Conservation (phyloP, 2,113 vertebrate species). For the Oncorhynchus kisutch region DNA sequence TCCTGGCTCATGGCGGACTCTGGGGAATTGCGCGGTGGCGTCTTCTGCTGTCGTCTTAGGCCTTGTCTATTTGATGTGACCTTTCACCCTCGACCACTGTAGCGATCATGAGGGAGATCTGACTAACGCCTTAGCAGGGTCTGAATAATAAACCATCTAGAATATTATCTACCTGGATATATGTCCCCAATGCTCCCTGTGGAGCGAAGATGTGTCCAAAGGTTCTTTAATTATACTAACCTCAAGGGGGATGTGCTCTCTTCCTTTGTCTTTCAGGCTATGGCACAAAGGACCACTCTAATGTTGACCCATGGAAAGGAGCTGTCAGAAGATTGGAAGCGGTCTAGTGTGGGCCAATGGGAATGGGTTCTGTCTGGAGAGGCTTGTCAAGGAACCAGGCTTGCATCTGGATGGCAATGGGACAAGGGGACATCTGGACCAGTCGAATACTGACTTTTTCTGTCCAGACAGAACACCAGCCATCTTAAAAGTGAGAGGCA, state of each 20-base stretch:
- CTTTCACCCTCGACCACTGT: constrained; percentile 55
- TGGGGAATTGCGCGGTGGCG: constrained; percentile 54
- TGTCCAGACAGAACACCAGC: constrained; percentile 12
- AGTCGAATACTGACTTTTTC: constrained; percentile 27
- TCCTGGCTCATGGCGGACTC: constrained; percentile 37
- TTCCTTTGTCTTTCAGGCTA: constrained; percentile 57
- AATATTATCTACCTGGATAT: constrained; percentile 56
- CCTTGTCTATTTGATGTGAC: constrained; percentile 67
- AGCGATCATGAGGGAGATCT: constrained; percentile 50
- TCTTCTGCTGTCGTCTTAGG: constrained; percentile 44
- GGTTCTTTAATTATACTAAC: constrained; percentile 39
- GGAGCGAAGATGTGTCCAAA: constrained; percentile 24
- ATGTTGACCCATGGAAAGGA: constrained; percentile 31
- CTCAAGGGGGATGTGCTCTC: constrained; percentile 44
- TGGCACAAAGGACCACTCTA: constrained; percentile 43
- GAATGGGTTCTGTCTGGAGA: constrained; percentile 24
- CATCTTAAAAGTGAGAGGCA: constrained; percentile 53
- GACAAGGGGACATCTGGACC: constrained; percentile 43
- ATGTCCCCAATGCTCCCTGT: constrained; percentile 43
- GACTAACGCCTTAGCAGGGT: constrained; percentile 48
- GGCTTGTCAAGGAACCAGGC: constrained; percentile 29
- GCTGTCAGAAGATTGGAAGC: constrained; percentile 48
- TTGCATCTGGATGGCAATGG: constrained; percentile 36
- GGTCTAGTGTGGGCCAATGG: constrained; percentile 17
- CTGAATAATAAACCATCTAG: constrained; percentile 57